Percentiles rank a stretch among this genome's conserved stretches.
phyloP scores from a whole-genome alignment of 2,113 vertebrate genomes.

The Himantopus leucocephalus region DNA sequence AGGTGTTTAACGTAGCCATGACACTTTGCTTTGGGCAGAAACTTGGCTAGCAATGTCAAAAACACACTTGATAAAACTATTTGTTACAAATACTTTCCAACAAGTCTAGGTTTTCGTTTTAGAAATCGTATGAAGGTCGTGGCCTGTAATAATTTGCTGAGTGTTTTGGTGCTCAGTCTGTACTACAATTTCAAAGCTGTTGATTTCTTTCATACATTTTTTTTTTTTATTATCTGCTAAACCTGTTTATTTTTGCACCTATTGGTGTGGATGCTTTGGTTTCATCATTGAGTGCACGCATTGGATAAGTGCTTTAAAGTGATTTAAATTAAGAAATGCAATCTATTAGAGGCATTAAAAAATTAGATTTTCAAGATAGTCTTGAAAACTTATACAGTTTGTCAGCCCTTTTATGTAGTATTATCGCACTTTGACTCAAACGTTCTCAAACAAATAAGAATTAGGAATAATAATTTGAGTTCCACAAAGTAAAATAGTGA shows the following conservation, averaged over 20 bases:
- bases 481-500: neutral
- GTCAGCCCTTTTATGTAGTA: neutral
- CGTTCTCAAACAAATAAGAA: neutral
- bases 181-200: neutral
- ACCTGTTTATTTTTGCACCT: neutral
- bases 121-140: neutral
- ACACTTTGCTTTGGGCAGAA: neutral
- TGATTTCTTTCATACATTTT: neutral
- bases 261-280: neutral
- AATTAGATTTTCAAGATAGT: neutral
- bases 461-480: neutral
- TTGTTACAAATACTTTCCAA: neutral
- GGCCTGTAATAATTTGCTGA: neutral
- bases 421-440: neutral
- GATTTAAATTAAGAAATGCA: neutral
- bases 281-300: accelerated
- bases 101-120: neutral
- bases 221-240: neutral
- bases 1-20: neutral
- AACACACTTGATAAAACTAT: neutral
- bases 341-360: neutral
- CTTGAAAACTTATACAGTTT: neutral
- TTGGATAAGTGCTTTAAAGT: neutral
- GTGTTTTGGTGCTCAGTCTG: neutral
- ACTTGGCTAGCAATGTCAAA: neutral